Percentiles rank a stretch among this genome's conserved stretches.
Conservation (phyloP, 1,140 invertebrate genomes). For the Atopsyche davidsoni region DNA sequence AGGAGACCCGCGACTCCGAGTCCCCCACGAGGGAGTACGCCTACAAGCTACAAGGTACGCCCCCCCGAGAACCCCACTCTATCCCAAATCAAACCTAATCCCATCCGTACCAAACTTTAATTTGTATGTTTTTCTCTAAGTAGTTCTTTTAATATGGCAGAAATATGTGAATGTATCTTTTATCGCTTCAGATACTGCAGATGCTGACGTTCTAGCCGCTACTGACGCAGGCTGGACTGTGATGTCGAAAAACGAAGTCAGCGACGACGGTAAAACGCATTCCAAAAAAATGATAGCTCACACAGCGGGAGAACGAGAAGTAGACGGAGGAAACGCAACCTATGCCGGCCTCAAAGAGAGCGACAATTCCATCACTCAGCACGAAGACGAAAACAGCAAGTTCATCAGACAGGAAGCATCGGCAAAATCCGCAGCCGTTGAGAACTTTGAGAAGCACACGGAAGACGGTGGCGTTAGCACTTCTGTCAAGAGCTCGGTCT, state of each 20-base stretch:
- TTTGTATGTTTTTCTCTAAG: no score
- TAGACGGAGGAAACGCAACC: conserved; percentile 53
- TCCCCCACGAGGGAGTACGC: conserved; percentile 61
- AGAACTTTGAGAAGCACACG: conserved; percentile 52
- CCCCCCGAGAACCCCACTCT: no score
- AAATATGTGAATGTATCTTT: no score
- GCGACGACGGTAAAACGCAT: conserved; percentile 43
- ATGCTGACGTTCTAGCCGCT: conserved; percentile 45
- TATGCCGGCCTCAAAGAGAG: conserved; percentile 56
- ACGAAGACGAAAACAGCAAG: conserved; percentile 57
- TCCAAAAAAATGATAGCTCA: conserved; percentile 40
- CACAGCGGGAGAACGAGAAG: conserved; percentile 50
- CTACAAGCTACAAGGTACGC: conserved; percentile 39
- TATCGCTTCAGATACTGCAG: conserved; percentile 36
- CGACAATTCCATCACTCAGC: conserved; percentile 49
- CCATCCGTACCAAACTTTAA: no score
- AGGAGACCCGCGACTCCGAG: conserved; percentile 69
- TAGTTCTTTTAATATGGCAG: no score
- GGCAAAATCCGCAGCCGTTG: conserved; percentile 52
- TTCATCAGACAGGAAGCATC: conserved; percentile 51
- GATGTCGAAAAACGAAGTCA: conserved; percentile 41
- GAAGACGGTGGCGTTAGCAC: conserved; percentile 45
- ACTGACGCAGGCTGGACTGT: conserved; percentile 47
- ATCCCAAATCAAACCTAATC: no score
- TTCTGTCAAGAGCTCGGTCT: conserved; percentile 43